These are phyloP conservation scores for Troides helena DNA, from an alignment of 2,888 invertebrate genomes.

Conservation along the genomic window DNA sequence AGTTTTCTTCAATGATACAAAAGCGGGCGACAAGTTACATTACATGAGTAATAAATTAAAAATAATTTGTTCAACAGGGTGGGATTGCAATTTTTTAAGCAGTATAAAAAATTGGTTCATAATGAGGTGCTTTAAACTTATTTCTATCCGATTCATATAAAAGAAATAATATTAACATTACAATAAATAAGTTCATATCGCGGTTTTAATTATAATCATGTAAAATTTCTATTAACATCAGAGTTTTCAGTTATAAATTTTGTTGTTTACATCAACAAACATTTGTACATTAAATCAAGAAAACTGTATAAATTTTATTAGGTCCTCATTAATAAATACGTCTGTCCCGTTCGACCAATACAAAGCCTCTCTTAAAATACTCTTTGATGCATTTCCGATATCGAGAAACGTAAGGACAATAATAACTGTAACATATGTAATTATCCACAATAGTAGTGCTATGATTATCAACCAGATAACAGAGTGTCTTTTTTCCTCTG, in stretches of 20 bases:
- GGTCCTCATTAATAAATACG: background rate
- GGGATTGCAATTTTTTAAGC: no score
- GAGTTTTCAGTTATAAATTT: background rate
- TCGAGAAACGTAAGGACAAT: constrained; percentile 41
- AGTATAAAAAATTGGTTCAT: no score
- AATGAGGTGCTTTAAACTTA: no score
- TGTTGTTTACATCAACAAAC: constrained; percentile 3
- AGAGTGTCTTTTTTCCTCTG: constrained; percentile 41
- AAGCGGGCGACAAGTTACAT: no score
- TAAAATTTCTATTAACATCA: background rate
- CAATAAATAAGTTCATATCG: background rate
- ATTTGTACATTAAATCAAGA: constrained; percentile 1
- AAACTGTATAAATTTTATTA: background rate
- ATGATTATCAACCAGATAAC: constrained; percentile 47
- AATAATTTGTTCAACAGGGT: no score
- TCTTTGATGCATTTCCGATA: constrained; percentile 34
- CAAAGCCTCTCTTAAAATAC: constrained; percentile 16
- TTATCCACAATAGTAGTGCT: constrained; percentile 49
- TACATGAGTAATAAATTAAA: no score
- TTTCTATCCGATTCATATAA: no score
- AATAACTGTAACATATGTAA: constrained; percentile 45
- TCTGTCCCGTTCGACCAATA: constrained; percentile 16
- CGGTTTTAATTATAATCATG: no score
- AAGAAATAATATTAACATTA: background rate
- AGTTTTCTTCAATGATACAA: no score